These are phyloP conservation scores for Cinara cedri DNA, from an alignment of 2,888 invertebrate species.

Conservation along the genomic window DNA sequence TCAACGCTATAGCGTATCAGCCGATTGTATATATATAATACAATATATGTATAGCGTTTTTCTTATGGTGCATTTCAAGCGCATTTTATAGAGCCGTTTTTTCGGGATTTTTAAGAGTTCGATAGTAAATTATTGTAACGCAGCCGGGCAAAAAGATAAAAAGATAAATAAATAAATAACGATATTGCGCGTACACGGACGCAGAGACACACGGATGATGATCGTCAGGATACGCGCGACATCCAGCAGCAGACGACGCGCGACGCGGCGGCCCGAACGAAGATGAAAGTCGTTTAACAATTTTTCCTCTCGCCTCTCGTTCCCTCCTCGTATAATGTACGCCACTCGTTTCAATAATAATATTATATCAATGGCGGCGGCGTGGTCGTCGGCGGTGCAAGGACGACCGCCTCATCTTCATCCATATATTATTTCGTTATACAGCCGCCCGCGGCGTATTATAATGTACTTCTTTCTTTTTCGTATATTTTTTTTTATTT, in stretches of 20 bases:
- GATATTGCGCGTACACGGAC: too few relatives aligned
- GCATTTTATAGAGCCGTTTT: too few relatives aligned
- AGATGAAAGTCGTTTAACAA: conserved; percentile 40
- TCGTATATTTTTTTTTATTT: neutral
- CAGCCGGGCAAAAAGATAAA: too few relatives aligned
- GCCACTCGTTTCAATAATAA: neutral
- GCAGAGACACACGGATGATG: too few relatives aligned
- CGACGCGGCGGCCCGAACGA: conserved; percentile 14
- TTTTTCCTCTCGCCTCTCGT: neutral
- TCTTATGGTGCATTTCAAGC: too few relatives aligned
- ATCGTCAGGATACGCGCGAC: too few relatives aligned
- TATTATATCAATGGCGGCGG: neutral
- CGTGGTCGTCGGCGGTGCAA: conserved; percentile 7
- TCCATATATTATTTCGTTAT: neutral
- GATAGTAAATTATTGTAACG: too few relatives aligned
- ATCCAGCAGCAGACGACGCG: neutral
- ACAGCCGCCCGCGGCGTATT: neutral
- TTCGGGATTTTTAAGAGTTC: too few relatives aligned
- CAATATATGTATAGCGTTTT: too few relatives aligned
- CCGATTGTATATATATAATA: too few relatives aligned
- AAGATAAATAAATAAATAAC: too few relatives aligned
- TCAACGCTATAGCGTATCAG: too few relatives aligned
- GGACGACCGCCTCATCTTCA: conserved; percentile 35
- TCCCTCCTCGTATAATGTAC: neutral
- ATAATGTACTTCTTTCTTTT: conserved; percentile 1